A percentile compares a stretch with the other conserved stretches of the same genome.
Conservation (phyloP, 2,888 invertebrate genomes). For the Agrochola lychnidis region DNA sequence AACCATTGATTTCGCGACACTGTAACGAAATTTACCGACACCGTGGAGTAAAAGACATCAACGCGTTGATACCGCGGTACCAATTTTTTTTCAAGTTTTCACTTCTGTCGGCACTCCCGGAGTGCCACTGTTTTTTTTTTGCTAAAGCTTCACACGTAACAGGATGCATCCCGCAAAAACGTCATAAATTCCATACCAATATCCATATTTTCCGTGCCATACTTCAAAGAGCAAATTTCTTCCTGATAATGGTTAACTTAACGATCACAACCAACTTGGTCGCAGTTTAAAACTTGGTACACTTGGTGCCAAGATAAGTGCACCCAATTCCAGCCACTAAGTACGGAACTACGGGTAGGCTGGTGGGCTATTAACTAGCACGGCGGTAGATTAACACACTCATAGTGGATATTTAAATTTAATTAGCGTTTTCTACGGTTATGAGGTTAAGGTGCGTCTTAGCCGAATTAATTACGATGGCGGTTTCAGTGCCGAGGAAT, state of each 20-base stretch:
- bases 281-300: constrained; percentile 41
- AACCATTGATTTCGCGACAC: too few relatives aligned
- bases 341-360: constrained; percentile 23
- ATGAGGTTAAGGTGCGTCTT: constrained; percentile 6
- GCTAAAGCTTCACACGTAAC: background rate
- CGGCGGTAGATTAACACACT: constrained; percentile 39
- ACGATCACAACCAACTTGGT: constrained; percentile 34
- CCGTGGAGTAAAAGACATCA: too few relatives aligned
- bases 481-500: background rate
- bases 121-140: background rate
- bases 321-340: constrained; percentile 58
- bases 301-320: constrained; percentile 53
- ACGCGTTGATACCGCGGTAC: too few relatives aligned
- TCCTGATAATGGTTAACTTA: constrained; percentile 34
- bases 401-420: constrained; percentile 34
- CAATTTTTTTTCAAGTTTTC: too few relatives aligned
- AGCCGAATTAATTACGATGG: constrained; percentile 16
- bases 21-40: too few relatives aligned
- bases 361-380: constrained; percentile 42
- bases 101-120: too few relatives aligned
- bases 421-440: constrained; percentile 33
- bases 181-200: background rate
- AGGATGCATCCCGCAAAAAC: background rate
- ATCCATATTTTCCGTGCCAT: background rate
- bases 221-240: constrained; percentile 24